Evolutionary conservation across 2,888 invertebrate genomes (phyloP).

Genomic region (Ormyrus nitidulus): DNA sequence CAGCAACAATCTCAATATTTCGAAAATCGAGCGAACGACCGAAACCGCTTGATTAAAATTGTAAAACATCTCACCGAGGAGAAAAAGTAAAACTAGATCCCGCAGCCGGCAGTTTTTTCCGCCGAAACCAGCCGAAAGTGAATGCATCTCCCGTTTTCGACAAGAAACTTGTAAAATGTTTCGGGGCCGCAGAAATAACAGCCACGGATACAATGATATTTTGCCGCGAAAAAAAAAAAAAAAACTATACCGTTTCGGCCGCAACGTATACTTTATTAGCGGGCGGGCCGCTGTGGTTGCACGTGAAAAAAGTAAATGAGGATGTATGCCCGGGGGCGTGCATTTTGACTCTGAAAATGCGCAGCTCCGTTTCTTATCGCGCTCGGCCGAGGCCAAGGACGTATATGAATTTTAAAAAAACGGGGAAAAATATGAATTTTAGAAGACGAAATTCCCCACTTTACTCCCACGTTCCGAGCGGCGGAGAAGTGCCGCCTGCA

Average conservation of each 20-base stretch:
- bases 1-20: too few relatives aligned
- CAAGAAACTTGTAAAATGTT: too few relatives aligned
- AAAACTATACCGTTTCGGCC: background rate
- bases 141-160: too few relatives aligned
- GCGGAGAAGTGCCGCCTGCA: slow-evolving; percentile 1
- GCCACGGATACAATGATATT: background rate
- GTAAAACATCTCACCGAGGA: too few relatives aligned
- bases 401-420: slow-evolving; percentile 49
- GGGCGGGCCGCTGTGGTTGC: background rate
- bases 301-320: slow-evolving; percentile 14
- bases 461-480: background rate
- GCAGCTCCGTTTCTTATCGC: slow-evolving; percentile 32
- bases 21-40: too few relatives aligned
- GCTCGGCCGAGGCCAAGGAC: background rate
- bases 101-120: too few relatives aligned
- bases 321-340: slow-evolving; percentile 4
- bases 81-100: too few relatives aligned
- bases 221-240: background rate
- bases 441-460: slow-evolving; percentile 37
- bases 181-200: too few relatives aligned
- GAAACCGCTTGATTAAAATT: too few relatives aligned
- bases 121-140: too few relatives aligned
- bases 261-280: slow-evolving; percentile 14
- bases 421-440: slow-evolving; percentile 44
- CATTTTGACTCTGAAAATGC: slow-evolving; percentile 35